Base-by-base conservation (phyloP, 2,888 invertebrate species). In the Harpagoxenus sublaevis region DNA sequence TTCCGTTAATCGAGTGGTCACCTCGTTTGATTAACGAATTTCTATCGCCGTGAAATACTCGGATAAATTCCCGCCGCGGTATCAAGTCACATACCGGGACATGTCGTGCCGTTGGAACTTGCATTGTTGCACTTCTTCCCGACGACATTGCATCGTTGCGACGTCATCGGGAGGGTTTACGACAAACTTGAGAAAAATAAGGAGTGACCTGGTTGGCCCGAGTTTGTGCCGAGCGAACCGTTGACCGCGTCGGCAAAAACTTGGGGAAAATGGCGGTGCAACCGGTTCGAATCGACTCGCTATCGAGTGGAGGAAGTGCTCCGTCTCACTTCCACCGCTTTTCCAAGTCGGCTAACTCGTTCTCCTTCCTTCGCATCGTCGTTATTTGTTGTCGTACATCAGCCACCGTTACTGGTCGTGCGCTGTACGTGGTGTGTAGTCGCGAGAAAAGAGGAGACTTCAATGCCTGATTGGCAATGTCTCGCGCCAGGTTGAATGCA, bases 281-380 rank as follows among this genome's bases (percentile, higher is more conserved):
- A 92, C 92, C 92, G 93, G 93, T 92, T 93, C 90, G 91, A 89
- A 91, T 92, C 91, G 75, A 63, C 91, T 92, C 89, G 91, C 87
- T 91, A 91, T 92, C 91, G 88, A 85, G 85, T 84, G 82, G 15
- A 89, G 89, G 89, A 90, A 89, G 89, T 9, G 55, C 79, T 48
- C 45, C 35, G 48, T 66, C 66, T 65, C 48, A 68, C 53, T 51
- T 48, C 23, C 28, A 28, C 12, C 35, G 73, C 60, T 81, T 81
- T 81, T 73, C 79, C 48, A 81, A 48, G 42, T 15, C 53, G 48
- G 35, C 66, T 51, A 57, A 79, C 66, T 78, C 66, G 77, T 53
- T 71, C 39, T 28, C 12, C 57, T 68, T 23, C 62, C 42, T 77
- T 83, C 66, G 62, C 79, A 45, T 60, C 60, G 28, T 74, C 51